phyloP scores from a whole-genome alignment of 2,113 vertebrate species.

The Labrus mixtus region DNA sequence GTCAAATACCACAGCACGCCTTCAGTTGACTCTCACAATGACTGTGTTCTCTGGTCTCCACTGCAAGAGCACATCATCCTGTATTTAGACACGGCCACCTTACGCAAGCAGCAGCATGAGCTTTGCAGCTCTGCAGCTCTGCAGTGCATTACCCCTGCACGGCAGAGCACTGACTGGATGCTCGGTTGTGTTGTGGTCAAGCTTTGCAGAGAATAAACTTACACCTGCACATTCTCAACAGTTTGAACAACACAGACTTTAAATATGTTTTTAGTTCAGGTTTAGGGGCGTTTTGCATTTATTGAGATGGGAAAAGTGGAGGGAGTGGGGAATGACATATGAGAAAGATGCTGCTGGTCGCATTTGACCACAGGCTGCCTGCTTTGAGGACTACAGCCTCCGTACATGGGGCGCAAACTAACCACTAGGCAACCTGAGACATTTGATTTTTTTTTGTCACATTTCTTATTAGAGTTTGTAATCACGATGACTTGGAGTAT shows the following conservation, averaged over 20 bases:
- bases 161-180: background rate
- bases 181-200: slow-evolving; percentile 52
- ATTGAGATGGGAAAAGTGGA: no score
- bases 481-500: no score
- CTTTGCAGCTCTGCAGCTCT: slow-evolving; percentile 66
- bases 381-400: no score
- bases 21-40: slow-evolving; percentile 75
- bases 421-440: no score
- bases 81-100: slow-evolving; percentile 54
- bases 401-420: no score
- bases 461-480: no score
- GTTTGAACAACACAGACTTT: background rate
- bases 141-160: slow-evolving; percentile 48
- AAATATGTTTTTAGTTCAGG: no score
- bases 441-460: no score
- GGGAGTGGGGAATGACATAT: no score
- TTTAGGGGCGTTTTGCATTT: no score
- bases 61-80: slow-evolving; percentile 44
- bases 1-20: slow-evolving; percentile 66
- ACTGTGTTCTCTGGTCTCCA: slow-evolving; percentile 56
- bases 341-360: no score
- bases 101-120: slow-evolving; percentile 43
- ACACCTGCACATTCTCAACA: slow-evolving; percentile 5
- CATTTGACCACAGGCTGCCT: no score
- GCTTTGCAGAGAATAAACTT: slow-evolving; percentile 26